Conservation (phyloP, 2,797 vertebrate species). For the Nannoperca obscura region DNA sequence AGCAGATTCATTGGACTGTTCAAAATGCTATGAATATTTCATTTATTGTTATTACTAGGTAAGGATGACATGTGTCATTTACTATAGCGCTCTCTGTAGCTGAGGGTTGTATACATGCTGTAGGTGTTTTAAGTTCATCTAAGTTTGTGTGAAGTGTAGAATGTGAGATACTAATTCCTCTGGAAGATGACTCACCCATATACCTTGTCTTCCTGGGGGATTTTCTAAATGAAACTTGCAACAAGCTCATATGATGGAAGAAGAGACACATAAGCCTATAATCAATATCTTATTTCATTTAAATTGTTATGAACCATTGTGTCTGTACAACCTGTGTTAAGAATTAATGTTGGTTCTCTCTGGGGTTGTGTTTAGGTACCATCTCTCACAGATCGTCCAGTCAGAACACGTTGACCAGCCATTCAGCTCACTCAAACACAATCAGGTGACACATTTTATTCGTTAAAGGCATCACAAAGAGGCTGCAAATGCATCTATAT, state of each 20-base stretch:
- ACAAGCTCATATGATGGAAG: neutral
- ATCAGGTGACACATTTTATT: conserved; percentile 74
- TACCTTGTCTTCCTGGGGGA: conserved; percentile 20
- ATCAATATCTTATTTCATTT: no score
- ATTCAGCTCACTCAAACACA: conserved; percentile 61
- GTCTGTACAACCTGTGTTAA: neutral
- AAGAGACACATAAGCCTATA: conserved; percentile 20
- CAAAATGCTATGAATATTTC: neutral
- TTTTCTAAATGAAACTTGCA: conserved; percentile 24
- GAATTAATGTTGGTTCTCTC: conserved; percentile 13
- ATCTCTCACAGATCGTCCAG: conserved; percentile 62
- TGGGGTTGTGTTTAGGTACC: conserved; percentile 61
- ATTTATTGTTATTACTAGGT: conserved; percentile 1
- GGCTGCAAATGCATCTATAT: neutral
- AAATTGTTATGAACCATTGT: conserved; percentile 7
- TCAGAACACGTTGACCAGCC: conserved; percentile 62
- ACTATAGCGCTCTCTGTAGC: neutral
- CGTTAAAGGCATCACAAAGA: neutral
- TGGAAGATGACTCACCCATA: conserved; percentile 24
- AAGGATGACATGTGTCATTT: neutral
- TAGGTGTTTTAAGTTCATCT: conserved; percentile 14
- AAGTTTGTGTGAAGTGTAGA: conserved; percentile 11
- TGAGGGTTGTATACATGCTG: neutral
- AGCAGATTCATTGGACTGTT: neutral
- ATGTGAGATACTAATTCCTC: conserved; percentile 22